Conservation (phyloP, 2,888 invertebrate genomes). For the Eupithecia centaureata region DNA sequence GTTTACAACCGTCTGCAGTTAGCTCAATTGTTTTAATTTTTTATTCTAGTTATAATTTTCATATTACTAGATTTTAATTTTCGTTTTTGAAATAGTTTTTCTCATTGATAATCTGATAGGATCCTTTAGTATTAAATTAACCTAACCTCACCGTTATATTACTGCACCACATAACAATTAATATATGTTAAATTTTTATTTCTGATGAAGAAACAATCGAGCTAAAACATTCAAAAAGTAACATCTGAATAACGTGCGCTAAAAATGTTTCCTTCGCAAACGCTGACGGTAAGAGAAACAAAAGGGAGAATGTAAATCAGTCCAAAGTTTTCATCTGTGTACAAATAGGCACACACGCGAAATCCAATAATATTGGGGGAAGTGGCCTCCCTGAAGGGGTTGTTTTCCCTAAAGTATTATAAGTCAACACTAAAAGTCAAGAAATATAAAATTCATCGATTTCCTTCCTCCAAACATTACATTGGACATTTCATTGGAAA, state of each 20-base stretch:
- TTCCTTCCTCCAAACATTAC: conserved; percentile 57
- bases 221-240: conserved; percentile 13
- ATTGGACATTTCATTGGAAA: conserved; percentile 46
- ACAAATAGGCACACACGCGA: conserved; percentile 65
- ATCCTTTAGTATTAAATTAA: too few relatives aligned
- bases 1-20: too few relatives aligned
- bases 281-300: conserved; percentile 41
- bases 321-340: conserved; percentile 69
- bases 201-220: conserved; percentile 3
- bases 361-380: conserved; percentile 77
- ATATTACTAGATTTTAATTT: too few relatives aligned
- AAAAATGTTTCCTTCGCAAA: conserved; percentile 35
- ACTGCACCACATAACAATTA: neutral
- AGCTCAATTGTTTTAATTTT: too few relatives aligned
- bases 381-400: conserved; percentile 67
- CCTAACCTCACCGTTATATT: neutral
- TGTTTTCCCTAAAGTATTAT: conserved; percentile 75
- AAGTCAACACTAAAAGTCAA: conserved; percentile 65
- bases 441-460: conserved; percentile 79
- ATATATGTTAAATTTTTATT: neutral
- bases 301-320: conserved; percentile 63
- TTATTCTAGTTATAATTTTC: too few relatives aligned
- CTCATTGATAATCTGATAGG: too few relatives aligned
- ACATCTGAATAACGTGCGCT: conserved; percentile 12
- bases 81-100: too few relatives aligned